A percentile compares a stretch with the other conserved stretches of the same genome.
phyloP scores from a whole-genome alignment of 2,888 invertebrate species.

The Neria commutata region DNA sequence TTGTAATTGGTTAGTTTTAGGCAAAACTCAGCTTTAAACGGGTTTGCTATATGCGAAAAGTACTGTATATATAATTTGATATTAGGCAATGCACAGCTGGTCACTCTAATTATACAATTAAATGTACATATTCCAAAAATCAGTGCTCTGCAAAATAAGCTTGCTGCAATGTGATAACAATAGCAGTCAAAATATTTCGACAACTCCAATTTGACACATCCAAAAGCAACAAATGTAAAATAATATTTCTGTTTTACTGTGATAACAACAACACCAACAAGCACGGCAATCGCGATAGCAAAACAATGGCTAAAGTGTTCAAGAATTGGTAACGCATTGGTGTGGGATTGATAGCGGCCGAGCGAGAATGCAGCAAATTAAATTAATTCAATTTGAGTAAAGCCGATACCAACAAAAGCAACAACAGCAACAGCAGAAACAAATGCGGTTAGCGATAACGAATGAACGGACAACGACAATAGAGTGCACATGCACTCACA shows the following conservation, averaged over 20 bases:
- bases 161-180: neutral
- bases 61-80: no score
- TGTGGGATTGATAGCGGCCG: neutral
- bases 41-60: no score
- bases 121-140: no score
- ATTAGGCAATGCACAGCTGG: no score
- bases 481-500: neutral
- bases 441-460: constrained; percentile 4
- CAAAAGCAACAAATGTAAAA: neutral
- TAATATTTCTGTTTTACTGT: neutral
- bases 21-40: no score
- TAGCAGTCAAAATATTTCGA: neutral
- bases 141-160: neutral
- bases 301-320: neutral
- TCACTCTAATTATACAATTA: no score
- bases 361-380: constrained; percentile 1
- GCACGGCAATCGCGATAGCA: neutral
- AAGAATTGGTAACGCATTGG: neutral
- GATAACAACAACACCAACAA: neutral
- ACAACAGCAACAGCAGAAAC: no score
- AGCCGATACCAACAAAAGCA: neutral
- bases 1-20: no score
- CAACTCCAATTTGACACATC: neutral
- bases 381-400: constrained; percentile 4
- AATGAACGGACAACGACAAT: neutral